A percentile compares a stretch with the other conserved stretches of the same genome.
Evolutionary conservation across 2,797 vertebrate species (phyloP).

Genomic region (Sciaenops ocellatus): DNA sequence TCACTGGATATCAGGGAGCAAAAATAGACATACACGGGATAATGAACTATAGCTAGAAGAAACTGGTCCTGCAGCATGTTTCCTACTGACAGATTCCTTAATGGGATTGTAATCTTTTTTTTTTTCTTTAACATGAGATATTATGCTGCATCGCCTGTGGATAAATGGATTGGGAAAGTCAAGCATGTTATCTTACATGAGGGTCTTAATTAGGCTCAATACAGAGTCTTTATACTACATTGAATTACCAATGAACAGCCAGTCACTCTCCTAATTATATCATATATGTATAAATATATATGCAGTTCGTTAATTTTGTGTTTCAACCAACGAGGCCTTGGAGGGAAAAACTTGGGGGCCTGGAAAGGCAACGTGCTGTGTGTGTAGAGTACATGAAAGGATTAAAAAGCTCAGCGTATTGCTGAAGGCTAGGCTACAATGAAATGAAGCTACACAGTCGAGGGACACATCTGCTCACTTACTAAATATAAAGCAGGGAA

Average conservation of each 20-base stretch:
- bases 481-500: conserved; percentile 62
- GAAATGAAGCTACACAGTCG: conserved; percentile 56
- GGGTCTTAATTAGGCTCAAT: conserved; percentile 54
- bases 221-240: conserved; percentile 34
- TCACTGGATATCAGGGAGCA: conserved; percentile 47
- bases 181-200: conserved; percentile 57
- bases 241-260: conserved; percentile 29
- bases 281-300: conserved; percentile 34
- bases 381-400: conserved; percentile 70
- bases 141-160: conserved; percentile 24
- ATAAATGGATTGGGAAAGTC: conserved; percentile 49
- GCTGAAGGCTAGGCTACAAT: conserved; percentile 56
- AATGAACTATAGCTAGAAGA: conserved; percentile 33
- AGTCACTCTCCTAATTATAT: conserved; percentile 44
- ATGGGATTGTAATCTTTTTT: conserved; percentile 42
- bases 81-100: conserved; percentile 28
- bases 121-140: conserved; percentile 40
- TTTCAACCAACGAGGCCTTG: conserved; percentile 23
- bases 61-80: conserved; percentile 30
- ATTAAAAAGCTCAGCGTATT: conserved; percentile 70
- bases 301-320: conserved; percentile 23
- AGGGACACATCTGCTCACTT: conserved; percentile 62
- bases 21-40: conserved; percentile 17
- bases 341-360: conserved; percentile 31
- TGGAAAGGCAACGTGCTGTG: conserved; percentile 66